A percentile compares a stretch with the other conserved stretches of the same genome.
These are phyloP conservation scores for Pedionomus torquatus DNA, from an alignment of 2,113 vertebrate genomes.

Conservation along the genomic window DNA sequence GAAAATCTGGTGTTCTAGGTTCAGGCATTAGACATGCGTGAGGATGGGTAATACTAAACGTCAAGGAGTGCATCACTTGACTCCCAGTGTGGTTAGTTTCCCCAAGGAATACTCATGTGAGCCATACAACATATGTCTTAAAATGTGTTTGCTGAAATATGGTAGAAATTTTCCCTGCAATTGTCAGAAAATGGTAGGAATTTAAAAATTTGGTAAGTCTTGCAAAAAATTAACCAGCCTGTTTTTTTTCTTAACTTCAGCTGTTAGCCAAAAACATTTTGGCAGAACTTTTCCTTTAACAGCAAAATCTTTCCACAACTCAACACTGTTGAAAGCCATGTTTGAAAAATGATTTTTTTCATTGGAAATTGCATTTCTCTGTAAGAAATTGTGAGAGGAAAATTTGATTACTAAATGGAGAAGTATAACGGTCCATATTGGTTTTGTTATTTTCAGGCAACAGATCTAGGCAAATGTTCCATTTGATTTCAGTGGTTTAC, in stretches of 20 bases:
- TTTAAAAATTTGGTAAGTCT: neutral
- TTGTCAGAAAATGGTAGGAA: neutral
- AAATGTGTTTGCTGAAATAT: neutral
- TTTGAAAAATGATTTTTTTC: neutral
- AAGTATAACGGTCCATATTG: neutral
- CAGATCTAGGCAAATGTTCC: neutral
- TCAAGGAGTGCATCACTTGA: neutral
- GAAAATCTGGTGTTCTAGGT: neutral
- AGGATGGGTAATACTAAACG: neutral
- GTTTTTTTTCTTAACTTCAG: neutral
- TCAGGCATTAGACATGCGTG: accelerated
- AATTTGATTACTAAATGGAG: neutral
- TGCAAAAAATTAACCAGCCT: neutral
- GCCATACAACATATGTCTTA: accelerated
- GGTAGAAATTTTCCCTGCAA: neutral
- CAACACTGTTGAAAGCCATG: neutral
- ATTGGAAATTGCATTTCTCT: neutral
- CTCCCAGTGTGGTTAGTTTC: neutral
- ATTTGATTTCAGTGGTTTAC: neutral
- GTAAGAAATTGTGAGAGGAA: neutral
- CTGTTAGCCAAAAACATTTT: neutral
- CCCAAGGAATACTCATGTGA: neutral
- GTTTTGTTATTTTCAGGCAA: neutral
- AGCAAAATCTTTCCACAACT: neutral
- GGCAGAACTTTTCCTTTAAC: neutral